Conservation (phyloP, 2,888 invertebrate genomes). For the Rhamnusium bicolor region DNA sequence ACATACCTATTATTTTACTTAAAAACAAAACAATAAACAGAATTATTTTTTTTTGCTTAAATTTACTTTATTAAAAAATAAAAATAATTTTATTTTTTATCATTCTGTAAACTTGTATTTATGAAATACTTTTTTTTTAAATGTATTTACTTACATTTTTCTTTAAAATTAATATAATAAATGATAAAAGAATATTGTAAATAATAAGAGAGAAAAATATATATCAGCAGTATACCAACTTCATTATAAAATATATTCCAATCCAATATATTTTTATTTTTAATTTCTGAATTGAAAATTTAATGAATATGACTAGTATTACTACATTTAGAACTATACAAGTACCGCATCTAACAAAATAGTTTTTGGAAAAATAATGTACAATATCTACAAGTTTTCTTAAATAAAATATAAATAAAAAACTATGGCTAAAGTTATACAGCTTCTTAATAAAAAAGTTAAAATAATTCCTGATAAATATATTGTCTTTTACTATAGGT, state of each 20-base stretch:
- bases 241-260: background rate
- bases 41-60: background rate
- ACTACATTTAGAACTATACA: slow-evolving; percentile 27
- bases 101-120: slow-evolving; percentile 7
- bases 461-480: slow-evolving; percentile 24
- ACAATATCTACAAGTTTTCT: slow-evolving; percentile 25
- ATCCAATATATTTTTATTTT: background rate
- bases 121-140: background rate
- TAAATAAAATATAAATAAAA: slow-evolving; percentile 18
- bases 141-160: background rate
- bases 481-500: slow-evolving; percentile 20
- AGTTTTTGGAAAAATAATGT: slow-evolving; percentile 22
- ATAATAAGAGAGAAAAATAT: slow-evolving; percentile 17
- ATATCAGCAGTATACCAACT: slow-evolving; percentile 7
- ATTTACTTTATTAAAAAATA: slow-evolving; percentile 24
- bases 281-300: slow-evolving; percentile 1
- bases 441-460: slow-evolving; percentile 4
- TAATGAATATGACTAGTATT: slow-evolving; percentile 24
- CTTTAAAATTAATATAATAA: background rate
- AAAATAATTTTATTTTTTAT: slow-evolving; percentile 16
- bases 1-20: background rate
- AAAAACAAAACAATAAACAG: background rate
- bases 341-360: slow-evolving; percentile 15
- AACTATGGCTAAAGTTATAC: slow-evolving; percentile 19
- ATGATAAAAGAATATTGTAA: background rate